Evolutionary conservation across 2,888 invertebrate species (phyloP).

Genomic region (Erebia aethiops): DNA sequence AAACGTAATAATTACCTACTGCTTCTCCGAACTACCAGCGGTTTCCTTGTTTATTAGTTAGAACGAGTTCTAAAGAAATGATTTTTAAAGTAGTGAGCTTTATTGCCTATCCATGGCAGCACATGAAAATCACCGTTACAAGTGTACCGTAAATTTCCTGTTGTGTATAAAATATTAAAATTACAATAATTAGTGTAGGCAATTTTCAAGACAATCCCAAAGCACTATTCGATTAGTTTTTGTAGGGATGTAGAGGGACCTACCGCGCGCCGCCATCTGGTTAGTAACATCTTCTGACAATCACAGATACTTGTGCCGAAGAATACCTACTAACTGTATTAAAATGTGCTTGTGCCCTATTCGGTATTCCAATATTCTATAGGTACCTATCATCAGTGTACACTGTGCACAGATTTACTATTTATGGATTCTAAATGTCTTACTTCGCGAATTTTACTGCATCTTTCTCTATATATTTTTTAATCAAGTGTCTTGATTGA

Average conservation of each 20-base stretch:
- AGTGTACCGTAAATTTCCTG: constrained; percentile 29
- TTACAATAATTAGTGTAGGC: constrained; percentile 1
- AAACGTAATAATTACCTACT: constrained; percentile 72
- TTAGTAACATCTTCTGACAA: constrained; percentile 79
- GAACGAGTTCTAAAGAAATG: constrained; percentile 65
- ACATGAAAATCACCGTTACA: constrained; percentile 34
- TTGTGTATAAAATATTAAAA: constrained; percentile 27
- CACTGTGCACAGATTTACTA: too few species aligned
- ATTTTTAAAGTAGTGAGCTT: constrained; percentile 48
- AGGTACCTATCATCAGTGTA: too few species aligned
- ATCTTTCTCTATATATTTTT: too few species aligned
- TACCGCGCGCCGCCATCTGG: constrained; percentile 76
- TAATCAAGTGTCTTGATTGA: too few species aligned
- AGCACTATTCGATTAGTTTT: constrained; percentile 50
- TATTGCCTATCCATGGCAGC: constrained; percentile 40
- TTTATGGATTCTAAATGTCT: too few species aligned
- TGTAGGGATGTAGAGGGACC: constrained; percentile 61
- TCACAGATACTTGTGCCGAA: constrained; percentile 60
- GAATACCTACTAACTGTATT: too few species aligned
- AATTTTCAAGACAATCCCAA: constrained; percentile 34
- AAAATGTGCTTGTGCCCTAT: too few species aligned
- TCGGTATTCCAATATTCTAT: too few species aligned
- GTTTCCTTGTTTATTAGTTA: constrained; percentile 78
- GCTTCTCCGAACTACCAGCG: constrained; percentile 74
- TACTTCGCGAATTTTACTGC: too few species aligned